Percentiles rank a stretch among this genome's conserved stretches.
phyloP scores from a whole-genome alignment of 2,113 vertebrate species.

The Corythornis vintsioides region DNA sequence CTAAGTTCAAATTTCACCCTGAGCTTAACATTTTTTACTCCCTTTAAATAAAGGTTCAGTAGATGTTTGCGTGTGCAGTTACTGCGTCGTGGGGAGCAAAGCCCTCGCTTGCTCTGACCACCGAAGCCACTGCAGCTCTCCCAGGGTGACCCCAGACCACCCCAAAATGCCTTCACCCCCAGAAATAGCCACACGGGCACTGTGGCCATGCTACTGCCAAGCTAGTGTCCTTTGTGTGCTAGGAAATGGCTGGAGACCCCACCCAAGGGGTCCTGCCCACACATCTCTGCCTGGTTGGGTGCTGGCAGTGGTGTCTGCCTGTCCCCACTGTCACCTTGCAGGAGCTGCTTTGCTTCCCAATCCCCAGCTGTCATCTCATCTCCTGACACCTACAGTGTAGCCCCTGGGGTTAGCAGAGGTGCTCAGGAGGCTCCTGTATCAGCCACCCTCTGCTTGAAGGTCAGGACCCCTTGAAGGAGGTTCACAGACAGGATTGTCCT shows the following conservation, averaged over 20 bases:
- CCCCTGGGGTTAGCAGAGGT: background rate
- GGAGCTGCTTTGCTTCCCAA: background rate
- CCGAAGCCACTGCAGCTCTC: background rate
- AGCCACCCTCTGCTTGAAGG: background rate
- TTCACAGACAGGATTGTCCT: background rate
- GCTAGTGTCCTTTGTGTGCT: accelerated
- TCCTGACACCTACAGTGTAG: accelerated
- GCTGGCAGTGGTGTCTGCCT: background rate
- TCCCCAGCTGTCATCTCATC: background rate
- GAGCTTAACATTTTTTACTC: background rate
- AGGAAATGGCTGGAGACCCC: background rate
- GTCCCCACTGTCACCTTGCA: background rate
- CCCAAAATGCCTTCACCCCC: background rate
- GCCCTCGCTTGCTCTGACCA: background rate
- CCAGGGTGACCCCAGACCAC: background rate
- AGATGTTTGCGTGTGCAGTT: background rate
- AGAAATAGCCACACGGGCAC: background rate
- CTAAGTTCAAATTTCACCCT: background rate
- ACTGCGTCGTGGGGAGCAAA: accelerated
- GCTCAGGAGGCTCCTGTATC: background rate
- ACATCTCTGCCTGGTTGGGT: background rate
- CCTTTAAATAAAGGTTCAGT: background rate
- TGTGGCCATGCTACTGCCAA: accelerated
- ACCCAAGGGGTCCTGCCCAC: accelerated
- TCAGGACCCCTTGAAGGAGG: background rate